Evolutionary conservation across 2,797 vertebrate species (phyloP), one percentile per base, ranked within the genome.

Genomic region (Clarias laeviceps): DNA sequence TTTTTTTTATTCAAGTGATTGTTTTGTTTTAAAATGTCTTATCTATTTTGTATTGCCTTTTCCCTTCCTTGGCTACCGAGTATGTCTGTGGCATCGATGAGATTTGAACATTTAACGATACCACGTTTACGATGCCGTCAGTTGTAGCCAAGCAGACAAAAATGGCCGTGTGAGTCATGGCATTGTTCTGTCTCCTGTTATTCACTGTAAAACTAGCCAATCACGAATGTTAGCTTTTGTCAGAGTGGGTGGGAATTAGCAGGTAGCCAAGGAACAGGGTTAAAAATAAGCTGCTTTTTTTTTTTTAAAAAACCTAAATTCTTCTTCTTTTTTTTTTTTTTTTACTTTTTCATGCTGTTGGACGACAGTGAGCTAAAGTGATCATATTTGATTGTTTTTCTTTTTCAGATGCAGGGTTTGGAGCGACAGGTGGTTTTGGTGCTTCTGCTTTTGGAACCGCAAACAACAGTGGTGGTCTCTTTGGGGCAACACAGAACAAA

Each of bases 371-470:
- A 72, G 37, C 9, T 40, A 5, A 70, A 22, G 20, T n/a, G 15
- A 57, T 29, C 3, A 12, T 5, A 62, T 22, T 59, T 37, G 24
- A 27, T 59, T 50, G 29, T 32, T 11, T 22, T 40, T 0, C 2
- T 4, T 78, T 22, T 50, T 11, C 91, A 98, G 97, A 95, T 92
- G 90, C 97, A 0, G 96, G 94, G 18, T 99, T 99, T 70, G 97
- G 97, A 0, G 87, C 96, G 0, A 86, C 96, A 0, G 97, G 97
- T 18, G 97, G 96, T 0, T 99, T 99, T 73, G 97, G 97, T 11
- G 93, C 96, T 0, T 96, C 98, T 2, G 96, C 97, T 0, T 99
- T 99, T 54, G 98, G 98, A 61, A 88, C 97, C 0, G 96, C 93
- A 83, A 95, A 90, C 65, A 98, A 93, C 87, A 95, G 96, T 0